A percentile compares a stretch with the other conserved stretches of the same genome.
Conservation (phyloP, 2,797 vertebrate genomes). For the Phataginus tetradactyla region DNA sequence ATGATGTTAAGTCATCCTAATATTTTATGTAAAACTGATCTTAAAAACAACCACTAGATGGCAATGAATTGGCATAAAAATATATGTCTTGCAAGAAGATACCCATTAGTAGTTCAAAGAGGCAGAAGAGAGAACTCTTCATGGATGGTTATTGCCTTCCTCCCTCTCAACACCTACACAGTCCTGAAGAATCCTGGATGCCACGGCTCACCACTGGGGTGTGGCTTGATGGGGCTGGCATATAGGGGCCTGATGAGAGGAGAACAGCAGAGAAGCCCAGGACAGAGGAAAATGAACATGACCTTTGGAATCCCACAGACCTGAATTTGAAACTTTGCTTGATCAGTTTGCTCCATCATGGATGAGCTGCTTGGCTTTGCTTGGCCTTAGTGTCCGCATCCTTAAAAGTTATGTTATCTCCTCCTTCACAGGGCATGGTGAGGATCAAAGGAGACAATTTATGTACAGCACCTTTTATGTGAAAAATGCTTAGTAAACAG, state of each 20-base stretch:
- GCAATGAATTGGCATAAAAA: constrained; percentile 82
- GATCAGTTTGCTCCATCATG: fast-evolving
- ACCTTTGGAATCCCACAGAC: neutral
- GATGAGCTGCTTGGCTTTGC: neutral
- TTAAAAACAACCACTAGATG: constrained; percentile 85
- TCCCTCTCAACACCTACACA: neutral
- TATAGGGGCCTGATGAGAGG: neutral
- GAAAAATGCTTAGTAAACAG: neutral
- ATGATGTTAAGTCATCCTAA: neutral
- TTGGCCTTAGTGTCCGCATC: neutral
- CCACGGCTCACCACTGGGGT: fast-evolving
- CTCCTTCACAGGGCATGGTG: fast-evolving
- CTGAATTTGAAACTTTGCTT: neutral
- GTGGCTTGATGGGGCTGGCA: neutral
- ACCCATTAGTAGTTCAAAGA: neutral
- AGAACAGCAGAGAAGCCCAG: neutral
- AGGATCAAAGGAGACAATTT: neutral
- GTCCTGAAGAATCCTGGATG: neutral
- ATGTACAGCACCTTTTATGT: fast-evolving
- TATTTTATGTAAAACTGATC: constrained; percentile 51
- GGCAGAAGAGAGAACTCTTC: neutral
- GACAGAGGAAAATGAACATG: neutral
- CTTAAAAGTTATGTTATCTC: neutral
- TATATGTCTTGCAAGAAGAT: neutral
- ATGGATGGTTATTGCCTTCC: neutral